Percentiles rank a stretch among this genome's conserved stretches.
phyloP scores from a whole-genome alignment of 2,888 invertebrate species.

The Ophonus ardosiacus region DNA sequence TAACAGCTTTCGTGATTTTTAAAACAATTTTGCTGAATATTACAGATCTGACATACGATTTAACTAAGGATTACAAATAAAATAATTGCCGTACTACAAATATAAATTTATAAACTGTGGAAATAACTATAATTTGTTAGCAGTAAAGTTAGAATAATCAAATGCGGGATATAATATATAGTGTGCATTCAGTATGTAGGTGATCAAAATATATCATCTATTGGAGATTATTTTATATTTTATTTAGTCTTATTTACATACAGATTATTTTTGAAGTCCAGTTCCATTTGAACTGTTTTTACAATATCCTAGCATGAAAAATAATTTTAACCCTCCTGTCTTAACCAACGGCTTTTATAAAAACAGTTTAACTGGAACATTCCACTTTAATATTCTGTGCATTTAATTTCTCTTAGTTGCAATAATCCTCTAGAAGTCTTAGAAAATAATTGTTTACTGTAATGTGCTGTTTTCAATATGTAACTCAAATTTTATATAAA shows the following conservation, averaged over 20 bases:
- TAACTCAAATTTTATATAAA: constrained; percentile 47
- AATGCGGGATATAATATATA: constrained; percentile 50
- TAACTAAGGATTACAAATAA: constrained; percentile 9
- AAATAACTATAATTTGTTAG: constrained; percentile 49
- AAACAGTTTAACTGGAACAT: constrained; percentile 19
- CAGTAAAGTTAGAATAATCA: constrained; percentile 44
- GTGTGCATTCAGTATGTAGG: constrained; percentile 44
- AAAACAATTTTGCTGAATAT: constrained; percentile 28
- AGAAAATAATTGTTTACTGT: constrained; percentile 7
- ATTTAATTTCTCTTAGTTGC: constrained; percentile 43
- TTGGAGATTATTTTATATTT: constrained; percentile 35
- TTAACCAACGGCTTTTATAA: neutral
- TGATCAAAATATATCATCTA: constrained; percentile 39
- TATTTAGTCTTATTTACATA: constrained; percentile 12
- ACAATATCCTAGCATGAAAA: neutral
- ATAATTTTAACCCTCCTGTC: constrained; percentile 24
- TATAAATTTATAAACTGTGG: constrained; percentile 33
- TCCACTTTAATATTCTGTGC: constrained; percentile 31
- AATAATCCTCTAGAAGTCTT: constrained; percentile 24
- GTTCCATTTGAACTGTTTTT: constrained; percentile 19
- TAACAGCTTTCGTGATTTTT: constrained; percentile 6
- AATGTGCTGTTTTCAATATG: constrained; percentile 45
- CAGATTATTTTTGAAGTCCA: neutral
- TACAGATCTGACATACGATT: constrained; percentile 8
- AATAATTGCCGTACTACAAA: constrained; percentile 29